Percentiles rank a stretch among this genome's conserved stretches.
Conservation (phyloP, 2,797 vertebrate species). For the Paratrypauchen microcephalus region DNA sequence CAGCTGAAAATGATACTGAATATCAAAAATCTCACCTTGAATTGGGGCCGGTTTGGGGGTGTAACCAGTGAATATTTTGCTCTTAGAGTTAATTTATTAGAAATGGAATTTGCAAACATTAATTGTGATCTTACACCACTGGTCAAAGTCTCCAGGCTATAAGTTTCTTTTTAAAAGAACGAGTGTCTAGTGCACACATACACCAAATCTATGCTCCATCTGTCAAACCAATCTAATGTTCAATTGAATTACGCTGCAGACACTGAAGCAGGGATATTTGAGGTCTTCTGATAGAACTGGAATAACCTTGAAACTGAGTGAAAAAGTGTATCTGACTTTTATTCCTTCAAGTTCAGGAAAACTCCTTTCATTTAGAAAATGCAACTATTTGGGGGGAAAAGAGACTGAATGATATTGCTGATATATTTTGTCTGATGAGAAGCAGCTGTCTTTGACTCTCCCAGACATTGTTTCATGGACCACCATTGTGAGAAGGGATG, state of each 20-base stretch:
- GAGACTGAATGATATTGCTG: background rate
- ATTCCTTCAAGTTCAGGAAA: too few relatives aligned
- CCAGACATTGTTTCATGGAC: too few relatives aligned
- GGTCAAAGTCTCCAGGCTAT: background rate
- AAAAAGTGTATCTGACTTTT: too few relatives aligned
- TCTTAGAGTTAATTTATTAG: background rate
- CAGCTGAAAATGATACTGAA: background rate
- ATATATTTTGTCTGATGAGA: background rate
- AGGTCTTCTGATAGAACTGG: background rate
- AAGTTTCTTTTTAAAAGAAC: background rate
- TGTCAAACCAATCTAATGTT: background rate
- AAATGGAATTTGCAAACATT: background rate
- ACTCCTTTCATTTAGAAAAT: too few relatives aligned
- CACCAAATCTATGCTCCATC: too few relatives aligned
- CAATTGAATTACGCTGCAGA: background rate
- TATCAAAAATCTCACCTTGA: too few relatives aligned
- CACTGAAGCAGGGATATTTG: too few relatives aligned
- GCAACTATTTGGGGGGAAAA: too few relatives aligned
- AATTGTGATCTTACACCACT: background rate
- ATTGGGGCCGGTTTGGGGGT: background rate
- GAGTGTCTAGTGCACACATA: too few relatives aligned
- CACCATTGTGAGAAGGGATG: too few relatives aligned
- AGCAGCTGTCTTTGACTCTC: too few relatives aligned
- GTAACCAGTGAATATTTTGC: background rate
- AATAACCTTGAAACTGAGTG: background rate